These are phyloP conservation scores for Aquatica leii DNA, from an alignment of 2,888 invertebrate species.

Conservation along the genomic window DNA sequence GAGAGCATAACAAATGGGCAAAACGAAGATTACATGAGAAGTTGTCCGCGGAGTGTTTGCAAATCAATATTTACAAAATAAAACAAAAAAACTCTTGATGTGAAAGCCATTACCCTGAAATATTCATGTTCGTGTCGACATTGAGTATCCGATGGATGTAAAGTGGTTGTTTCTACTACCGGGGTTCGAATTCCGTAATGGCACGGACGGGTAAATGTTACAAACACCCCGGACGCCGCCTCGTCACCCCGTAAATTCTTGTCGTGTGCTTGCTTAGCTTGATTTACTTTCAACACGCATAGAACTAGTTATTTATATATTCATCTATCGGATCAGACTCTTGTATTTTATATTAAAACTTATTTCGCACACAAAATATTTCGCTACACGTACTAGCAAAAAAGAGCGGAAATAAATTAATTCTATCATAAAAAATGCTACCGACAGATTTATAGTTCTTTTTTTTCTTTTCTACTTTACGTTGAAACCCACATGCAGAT, in stretches of 20 bases:
- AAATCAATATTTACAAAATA: constrained; percentile 52
- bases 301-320: constrained; percentile 30
- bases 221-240: constrained; percentile 37
- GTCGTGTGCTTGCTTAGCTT: constrained; percentile 45
- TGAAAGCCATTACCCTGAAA: constrained; percentile 53
- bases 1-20: constrained; percentile 40
- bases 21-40: constrained; percentile 43
- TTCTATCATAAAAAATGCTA: no score
- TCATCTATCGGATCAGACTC: constrained; percentile 25
- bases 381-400: no score
- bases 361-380: neutral
- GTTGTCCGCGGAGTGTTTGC: constrained; percentile 47
- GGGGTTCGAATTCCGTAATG: constrained; percentile 48
- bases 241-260: constrained; percentile 39
- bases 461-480: constrained; percentile 4
- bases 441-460: no score
- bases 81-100: constrained; percentile 47
- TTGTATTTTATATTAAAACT: neutral
- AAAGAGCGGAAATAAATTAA: no score
- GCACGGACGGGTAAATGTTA: constrained; percentile 43
- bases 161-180: constrained; percentile 50
- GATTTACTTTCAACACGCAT: constrained; percentile 47
- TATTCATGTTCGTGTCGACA: constrained; percentile 57
- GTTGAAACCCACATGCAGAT: constrained; percentile 14
- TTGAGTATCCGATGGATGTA: constrained; percentile 53